Percentiles rank a stretch among this genome's conserved stretches.
phyloP scores from a whole-genome alignment of 2,113 vertebrate genomes.

The Aplodontia rufa region DNA sequence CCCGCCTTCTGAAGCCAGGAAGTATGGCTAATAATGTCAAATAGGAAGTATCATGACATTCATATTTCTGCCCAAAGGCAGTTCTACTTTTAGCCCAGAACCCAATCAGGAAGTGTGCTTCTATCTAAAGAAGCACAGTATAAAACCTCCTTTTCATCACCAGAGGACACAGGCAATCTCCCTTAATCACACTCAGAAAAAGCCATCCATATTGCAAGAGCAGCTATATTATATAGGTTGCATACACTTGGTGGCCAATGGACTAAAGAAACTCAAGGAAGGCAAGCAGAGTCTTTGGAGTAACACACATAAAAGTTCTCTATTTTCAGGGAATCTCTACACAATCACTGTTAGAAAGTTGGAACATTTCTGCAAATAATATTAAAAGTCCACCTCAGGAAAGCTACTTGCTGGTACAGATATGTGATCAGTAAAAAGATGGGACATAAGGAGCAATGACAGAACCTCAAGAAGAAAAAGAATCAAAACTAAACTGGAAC shows the following conservation, averaged over 20 bases:
- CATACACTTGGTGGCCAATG: background rate
- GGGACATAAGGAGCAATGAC: background rate
- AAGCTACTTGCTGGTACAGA: background rate
- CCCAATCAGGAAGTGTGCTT: conserved; percentile 47
- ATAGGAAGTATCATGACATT: conserved; percentile 42
- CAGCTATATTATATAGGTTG: background rate
- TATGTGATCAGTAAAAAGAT: background rate
- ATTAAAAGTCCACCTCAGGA: background rate
- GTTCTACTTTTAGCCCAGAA: conserved; percentile 48
- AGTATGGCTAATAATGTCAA: conserved; percentile 35
- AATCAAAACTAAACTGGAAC: background rate
- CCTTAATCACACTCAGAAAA: background rate
- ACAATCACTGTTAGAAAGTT: background rate
- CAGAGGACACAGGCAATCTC: background rate
- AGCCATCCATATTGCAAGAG: background rate
- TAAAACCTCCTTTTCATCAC: conserved; percentile 55
- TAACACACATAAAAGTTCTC: background rate
- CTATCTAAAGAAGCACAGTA: background rate
- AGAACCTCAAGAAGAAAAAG: background rate
- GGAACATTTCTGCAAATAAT: background rate
- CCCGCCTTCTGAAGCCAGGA: background rate
- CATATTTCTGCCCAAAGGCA: conserved; percentile 55
- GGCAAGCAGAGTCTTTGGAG: background rate
- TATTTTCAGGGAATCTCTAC: background rate
- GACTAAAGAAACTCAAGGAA: background rate